phyloP scores from a whole-genome alignment of 2,113 vertebrate species.

The Phrynocephalus versicolor region DNA sequence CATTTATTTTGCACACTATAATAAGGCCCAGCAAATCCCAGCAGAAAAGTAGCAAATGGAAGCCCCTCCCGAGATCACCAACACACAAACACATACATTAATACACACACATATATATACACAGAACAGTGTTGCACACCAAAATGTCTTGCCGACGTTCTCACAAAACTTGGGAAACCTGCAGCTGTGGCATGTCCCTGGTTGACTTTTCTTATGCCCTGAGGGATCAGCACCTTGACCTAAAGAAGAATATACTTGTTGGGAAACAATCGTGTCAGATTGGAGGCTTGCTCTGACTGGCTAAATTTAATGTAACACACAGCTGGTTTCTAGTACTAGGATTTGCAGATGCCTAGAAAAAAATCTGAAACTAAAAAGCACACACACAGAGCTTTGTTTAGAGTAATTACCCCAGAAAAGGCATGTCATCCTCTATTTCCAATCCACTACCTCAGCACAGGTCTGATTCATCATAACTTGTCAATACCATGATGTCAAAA shows the following conservation, averaged over 20 bases:
- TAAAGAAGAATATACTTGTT: background rate
- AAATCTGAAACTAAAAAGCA: background rate
- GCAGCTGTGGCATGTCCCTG: background rate
- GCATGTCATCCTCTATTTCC: background rate
- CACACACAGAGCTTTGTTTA: background rate
- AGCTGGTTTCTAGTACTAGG: background rate
- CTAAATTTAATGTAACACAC: background rate
- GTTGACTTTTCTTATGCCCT: conserved; percentile 15
- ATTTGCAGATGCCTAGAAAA: background rate
- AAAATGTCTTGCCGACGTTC: background rate
- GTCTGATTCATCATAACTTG: background rate
- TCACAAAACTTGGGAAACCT: background rate
- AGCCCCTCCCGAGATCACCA: background rate
- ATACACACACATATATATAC: no score
- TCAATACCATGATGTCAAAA: background rate
- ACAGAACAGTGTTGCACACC: background rate
- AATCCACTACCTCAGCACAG: background rate
- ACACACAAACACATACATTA: no score
- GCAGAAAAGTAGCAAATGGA: background rate
- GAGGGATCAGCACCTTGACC: conserved; percentile 13
- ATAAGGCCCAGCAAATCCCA: background rate
- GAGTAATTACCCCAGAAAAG: background rate
- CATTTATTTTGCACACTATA: background rate
- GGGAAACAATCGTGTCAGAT: background rate
- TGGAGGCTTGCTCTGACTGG: background rate